Evolutionary conservation across 2,888 invertebrate species (phyloP), one percentile per base, ranked within the genome.

Genomic region (Diplolepis rosae): DNA sequence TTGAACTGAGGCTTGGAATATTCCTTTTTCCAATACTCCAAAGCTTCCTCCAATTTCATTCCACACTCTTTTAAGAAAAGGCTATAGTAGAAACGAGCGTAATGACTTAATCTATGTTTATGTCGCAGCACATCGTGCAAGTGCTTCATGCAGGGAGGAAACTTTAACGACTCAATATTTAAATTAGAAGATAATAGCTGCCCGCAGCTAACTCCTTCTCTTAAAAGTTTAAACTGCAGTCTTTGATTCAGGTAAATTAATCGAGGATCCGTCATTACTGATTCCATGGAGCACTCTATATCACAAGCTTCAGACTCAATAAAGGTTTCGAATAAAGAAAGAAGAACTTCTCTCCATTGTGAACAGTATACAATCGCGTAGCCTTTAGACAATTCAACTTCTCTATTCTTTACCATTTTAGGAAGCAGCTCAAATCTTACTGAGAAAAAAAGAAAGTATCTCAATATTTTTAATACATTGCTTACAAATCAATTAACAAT

Each of bases 1-100:
- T 90, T 89, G 1, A 73, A 70, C 73, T 85, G 84, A 51, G 88
- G 87, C 79, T 91, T 90, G 1, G 90, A 90, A 85, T 94, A 94
- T 84, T 94, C 93, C 22, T 84, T 79, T 83, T 90, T 91, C 93
- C 94, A 94, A 85, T 94, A 93, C 27, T 88, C 85, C 51, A 94
- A 82, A 9, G 93, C 91, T 83, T 94, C 92, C 70, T 92, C 90
- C 28, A 94, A 82, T 2, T 92, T 90, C 90, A 94, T 90, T 0
- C 94, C 94, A 80, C 92, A 91, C 78, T 93, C 93, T 89, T 94
- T 94, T 65, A 94, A 87, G 87, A 93, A 94, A 27, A 94, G 88
- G 72, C 93, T 93, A 77, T 93, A 93, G 79, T 92, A 91, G 80
- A 94, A 93, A 80, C 92, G 89, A 32, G 90, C 92, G 74, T 91